Evolutionary conservation across 2,797 vertebrate species (phyloP), one percentile per base, ranked within the genome.

Genomic region (Cossypha heuglini): DNA sequence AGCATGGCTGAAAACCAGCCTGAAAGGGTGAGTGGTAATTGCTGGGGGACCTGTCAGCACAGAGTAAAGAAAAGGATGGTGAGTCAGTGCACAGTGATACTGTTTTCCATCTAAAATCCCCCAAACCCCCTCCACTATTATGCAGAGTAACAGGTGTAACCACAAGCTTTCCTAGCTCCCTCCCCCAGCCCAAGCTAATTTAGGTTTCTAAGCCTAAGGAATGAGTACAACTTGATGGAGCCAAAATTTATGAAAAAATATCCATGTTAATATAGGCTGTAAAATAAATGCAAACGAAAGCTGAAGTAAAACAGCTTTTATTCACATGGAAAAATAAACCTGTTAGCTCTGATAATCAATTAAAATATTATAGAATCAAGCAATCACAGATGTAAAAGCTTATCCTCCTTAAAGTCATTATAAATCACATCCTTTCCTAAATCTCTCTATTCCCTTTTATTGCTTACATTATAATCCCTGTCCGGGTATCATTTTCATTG

Each of bases 371-470:
- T 72, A 89, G 87, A 95, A 97, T 96, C 96, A 96, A 95, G 87
- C 88, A 77, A 95, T 98, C 98, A 98, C 98, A 99, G 98, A 99
- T 99, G 98, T 98, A 97, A 84, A 96, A 98, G 98, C 98, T 99
- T 99, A 99, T 98, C 97, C 91, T 98, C 95, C 98, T 99, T 98
- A 98, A 98, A 98, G 97, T 98, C 96, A 98, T 99, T 98, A 98
- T 97, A 97, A 97, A 97, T 98, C 98, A 98, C 98, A 99, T 99
- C 98, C 98, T 98, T 98, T 98, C 97, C 97, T 97, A 99, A 99
- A 99, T 98, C 98, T 98, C 98, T 97, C 98, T 97, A 98, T 98
- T 98, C 98, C 97, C 94, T 94, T 97, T 97, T 97, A 97, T 98
- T 98, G 97, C 97, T 98, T 94, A 97, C 96, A 88, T 98, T 97